phyloP scores from a whole-genome alignment of 2,888 invertebrate species.

The Cryptocephalus moraei region DNA sequence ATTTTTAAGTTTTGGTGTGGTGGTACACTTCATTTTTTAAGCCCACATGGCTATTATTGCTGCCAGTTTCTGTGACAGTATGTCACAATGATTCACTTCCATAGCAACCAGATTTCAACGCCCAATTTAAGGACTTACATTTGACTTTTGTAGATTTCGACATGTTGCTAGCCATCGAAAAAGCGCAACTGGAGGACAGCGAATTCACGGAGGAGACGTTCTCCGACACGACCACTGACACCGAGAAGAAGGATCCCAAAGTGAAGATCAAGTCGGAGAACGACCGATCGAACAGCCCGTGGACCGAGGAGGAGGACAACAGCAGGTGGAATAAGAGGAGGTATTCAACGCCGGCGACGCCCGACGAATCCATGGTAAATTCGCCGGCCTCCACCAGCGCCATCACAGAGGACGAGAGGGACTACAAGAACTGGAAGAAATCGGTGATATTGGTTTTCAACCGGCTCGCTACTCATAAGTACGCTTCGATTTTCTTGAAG shows the following conservation, averaged over 20 bases:
- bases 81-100: no score
- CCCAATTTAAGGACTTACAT: not conserved
- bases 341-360: conserved; percentile 42
- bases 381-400: conserved; percentile 44
- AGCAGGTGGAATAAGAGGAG: conserved; percentile 20
- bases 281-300: conserved; percentile 46
- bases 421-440: conserved; percentile 79
- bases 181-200: conserved; percentile 30
- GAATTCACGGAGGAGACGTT: conserved; percentile 25
- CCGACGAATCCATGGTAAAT: conserved; percentile 53
- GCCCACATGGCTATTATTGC: no score
- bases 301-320: conserved; percentile 44
- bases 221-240: conserved; percentile 24
- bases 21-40: no score
- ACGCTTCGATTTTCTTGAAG: conserved; percentile 73
- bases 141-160: conserved; percentile 29
- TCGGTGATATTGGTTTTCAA: conserved; percentile 75
- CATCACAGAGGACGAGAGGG: conserved; percentile 59
- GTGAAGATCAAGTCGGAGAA: conserved; percentile 37
- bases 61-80: no score
- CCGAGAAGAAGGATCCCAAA: conserved; percentile 22
- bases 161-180: conserved; percentile 34
- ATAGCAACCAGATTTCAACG: no score
- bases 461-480: conserved; percentile 72
- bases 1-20: no score